Percentiles rank a stretch among this genome's conserved stretches.
These are phyloP conservation scores for Drosophila ficusphila DNA, from an alignment of 1,140 invertebrate species.

Conservation along the genomic window DNA sequence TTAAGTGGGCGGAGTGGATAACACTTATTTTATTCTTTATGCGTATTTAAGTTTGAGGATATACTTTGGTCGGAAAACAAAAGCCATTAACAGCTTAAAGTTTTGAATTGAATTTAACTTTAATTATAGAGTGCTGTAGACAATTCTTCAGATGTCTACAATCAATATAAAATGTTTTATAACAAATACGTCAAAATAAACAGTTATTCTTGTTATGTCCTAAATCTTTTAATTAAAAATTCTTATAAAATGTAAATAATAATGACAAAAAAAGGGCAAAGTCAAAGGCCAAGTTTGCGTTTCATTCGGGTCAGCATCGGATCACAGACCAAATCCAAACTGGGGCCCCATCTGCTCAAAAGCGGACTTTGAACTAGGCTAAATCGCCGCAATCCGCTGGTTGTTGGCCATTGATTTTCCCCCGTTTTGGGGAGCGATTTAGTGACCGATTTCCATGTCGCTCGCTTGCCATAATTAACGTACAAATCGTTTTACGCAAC, in stretches of 20 bases:
- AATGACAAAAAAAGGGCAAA: conserved; percentile 7
- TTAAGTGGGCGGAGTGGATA: not conserved
- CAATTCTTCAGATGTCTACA: too few species aligned
- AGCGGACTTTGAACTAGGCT: conserved; percentile 28
- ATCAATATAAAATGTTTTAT: too few species aligned
- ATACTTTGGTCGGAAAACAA: too few species aligned
- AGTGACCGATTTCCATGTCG: conserved; percentile 22
- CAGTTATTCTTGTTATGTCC: too few species aligned
- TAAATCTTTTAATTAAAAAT: too few species aligned
- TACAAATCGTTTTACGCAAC: conserved; percentile 55
- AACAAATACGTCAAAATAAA: too few species aligned
- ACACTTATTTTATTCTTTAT: not conserved
- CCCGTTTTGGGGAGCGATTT: conserved; percentile 17
- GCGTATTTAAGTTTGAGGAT: not conserved
- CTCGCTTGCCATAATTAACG: conserved; percentile 66
- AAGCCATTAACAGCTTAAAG: too few species aligned
- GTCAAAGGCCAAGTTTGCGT: not conserved
- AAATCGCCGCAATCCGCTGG: conserved; percentile 59
- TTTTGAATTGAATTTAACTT: too few species aligned
- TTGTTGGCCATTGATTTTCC: conserved; percentile 54
- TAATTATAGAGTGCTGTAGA: too few species aligned
- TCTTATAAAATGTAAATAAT: not conserved
- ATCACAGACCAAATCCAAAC: conserved; percentile 10
- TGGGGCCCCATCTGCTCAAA: conserved; percentile 32
- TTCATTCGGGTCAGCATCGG: conserved; percentile 41